Evolutionary conservation across 2,797 vertebrate genomes (phyloP), one percentile per base, ranked within the genome.

Genomic region (Mareca penelope): DNA sequence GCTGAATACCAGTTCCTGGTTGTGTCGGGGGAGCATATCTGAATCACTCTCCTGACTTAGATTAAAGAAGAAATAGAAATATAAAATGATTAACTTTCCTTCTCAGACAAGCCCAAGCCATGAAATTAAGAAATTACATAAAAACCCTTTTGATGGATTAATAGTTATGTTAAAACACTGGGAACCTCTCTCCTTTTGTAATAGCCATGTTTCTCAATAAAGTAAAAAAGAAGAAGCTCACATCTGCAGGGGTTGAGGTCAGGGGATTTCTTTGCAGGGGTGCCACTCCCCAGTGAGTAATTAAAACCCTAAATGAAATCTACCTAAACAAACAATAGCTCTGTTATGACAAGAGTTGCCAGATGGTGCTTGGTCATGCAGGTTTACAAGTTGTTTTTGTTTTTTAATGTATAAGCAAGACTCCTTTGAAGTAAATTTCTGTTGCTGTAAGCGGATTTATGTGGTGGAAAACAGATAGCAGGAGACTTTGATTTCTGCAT

Each of bases 371-470:
- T 79, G 57, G n/a, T n/a, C 42, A 42, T 53, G 46, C 26, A 69
- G 40, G 60, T 89, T 89, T 89, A 72, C 31, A 56, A 73, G 40
- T 29, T 67, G 33, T 1, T 70, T 84, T 84, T 56, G 5, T 0
- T 72, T 85, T 88, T 73, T 79, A 90, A 56, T 17, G 19, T 81
- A 29, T 37, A 73, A 81, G 42, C 1, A 3, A 73, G 46, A 8
- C 69, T 78, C 28, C 63, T 95, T 81, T 90, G 52, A 92, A 85
- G 53, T 63, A 61, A 52, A 85, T 80, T 83, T 57, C 42, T 73
- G 35, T 81, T 50, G 12, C 56, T 65, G 4, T 81, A 56, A 65
- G 65, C 56, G 50, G 56, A 64, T 60, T 85, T 86, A 65, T 60
- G 50, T 37, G 52, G 23, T 23, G 12, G 22, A 72, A 85, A 85